A percentile compares a stretch with the other conserved stretches of the same genome.
These are phyloP conservation scores for Dicycla oo DNA, from an alignment of 2,888 invertebrate species.

Conservation along the genomic window DNA sequence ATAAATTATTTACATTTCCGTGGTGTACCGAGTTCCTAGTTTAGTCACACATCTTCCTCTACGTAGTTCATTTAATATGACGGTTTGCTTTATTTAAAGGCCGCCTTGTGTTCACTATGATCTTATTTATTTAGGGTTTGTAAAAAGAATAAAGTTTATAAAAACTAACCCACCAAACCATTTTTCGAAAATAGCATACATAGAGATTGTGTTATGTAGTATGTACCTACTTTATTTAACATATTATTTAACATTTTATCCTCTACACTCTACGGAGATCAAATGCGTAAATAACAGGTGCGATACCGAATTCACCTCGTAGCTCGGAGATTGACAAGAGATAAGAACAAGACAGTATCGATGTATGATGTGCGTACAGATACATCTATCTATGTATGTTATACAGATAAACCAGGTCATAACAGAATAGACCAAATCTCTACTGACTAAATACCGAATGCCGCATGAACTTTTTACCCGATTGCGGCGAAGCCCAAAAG, in stretches of 20 bases:
- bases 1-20: too few species aligned
- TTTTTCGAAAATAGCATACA: neutral
- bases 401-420: conserved; percentile 32
- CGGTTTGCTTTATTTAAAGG: neutral
- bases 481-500: too few species aligned
- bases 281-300: conserved; percentile 18
- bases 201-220: neutral
- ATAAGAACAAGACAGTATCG: conserved; percentile 30
- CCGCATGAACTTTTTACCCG: neutral
- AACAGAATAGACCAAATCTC: conserved; percentile 11
- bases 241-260: conserved; percentile 8
- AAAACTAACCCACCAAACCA: too few species aligned
- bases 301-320: conserved; percentile 23
- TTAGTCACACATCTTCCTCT: neutral
- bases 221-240: neutral
- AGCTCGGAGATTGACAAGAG: conserved; percentile 17
- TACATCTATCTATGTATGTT: conserved; percentile 24
- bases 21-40: too few species aligned
- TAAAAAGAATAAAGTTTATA: too few species aligned
- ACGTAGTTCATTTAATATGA: neutral
- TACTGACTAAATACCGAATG: conserved; percentile 10
- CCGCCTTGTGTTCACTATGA: too few species aligned
- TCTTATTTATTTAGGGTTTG: too few species aligned
- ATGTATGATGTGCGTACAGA: neutral
- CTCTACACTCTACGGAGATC: neutral